A percentile compares a stretch with the other conserved stretches of the same genome.
These are phyloP conservation scores for Biston betularia DNA, from an alignment of 2,888 invertebrate species.

Conservation along the genomic window DNA sequence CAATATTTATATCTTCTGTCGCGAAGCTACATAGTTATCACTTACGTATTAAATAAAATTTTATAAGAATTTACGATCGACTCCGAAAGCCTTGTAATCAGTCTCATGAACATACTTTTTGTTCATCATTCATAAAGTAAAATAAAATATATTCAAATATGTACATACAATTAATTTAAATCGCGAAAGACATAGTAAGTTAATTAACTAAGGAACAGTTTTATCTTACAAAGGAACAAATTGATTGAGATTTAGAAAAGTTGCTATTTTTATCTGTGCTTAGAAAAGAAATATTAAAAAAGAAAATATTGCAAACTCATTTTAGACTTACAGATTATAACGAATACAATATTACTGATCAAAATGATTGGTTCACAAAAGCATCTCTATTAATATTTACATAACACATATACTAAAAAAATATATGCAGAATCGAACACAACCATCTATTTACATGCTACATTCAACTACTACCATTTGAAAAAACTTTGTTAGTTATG, in stretches of 20 bases:
- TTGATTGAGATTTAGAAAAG: conserved; percentile 41
- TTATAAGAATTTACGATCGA: conserved; percentile 52
- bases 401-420: conserved; percentile 35
- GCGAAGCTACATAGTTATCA: conserved; percentile 42
- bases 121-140: conserved; percentile 60
- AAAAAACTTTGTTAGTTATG: conserved; percentile 16
- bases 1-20: conserved; percentile 26
- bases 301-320: conserved; percentile 44
- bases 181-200: conserved; percentile 19
- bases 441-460: conserved; percentile 42
- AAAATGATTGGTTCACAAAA: conserved; percentile 59
- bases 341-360: conserved; percentile 48
- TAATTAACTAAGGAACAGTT: conserved; percentile 29
- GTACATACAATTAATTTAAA: conserved; percentile 50
- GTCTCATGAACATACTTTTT: conserved; percentile 64
- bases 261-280: conserved; percentile 1
- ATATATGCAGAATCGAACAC: conserved; percentile 49
- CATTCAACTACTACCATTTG: conserved; percentile 13
- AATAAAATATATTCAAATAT: conserved; percentile 57
- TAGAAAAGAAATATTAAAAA: conserved; percentile 24
- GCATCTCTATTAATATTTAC: conserved; percentile 55
- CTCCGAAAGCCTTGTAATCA: conserved; percentile 61
- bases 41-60: conserved; percentile 40
- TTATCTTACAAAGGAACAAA: conserved; percentile 23
- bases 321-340: conserved; percentile 42